Conservation (phyloP, 2,797 vertebrate genomes). For the Squalus acanthias region DNA sequence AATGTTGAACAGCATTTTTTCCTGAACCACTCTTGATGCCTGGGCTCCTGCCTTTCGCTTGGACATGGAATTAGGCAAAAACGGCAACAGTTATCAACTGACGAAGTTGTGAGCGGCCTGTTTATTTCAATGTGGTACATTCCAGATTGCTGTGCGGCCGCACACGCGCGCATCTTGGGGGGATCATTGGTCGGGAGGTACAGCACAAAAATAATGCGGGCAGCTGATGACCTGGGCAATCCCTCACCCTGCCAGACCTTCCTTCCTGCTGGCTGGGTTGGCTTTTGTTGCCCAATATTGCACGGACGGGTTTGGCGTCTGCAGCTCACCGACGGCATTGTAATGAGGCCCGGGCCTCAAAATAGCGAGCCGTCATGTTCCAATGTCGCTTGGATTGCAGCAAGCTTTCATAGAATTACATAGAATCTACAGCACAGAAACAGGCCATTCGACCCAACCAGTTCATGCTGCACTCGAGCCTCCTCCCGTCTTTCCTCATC, state of each 20-base stretch:
- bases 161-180: too few species aligned
- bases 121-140: too few species aligned
- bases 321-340: not conserved
- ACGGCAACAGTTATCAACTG: too few species aligned
- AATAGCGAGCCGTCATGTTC: not conserved
- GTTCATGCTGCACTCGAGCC: not conserved
- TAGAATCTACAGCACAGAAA: not conserved
- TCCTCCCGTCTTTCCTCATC: not conserved
- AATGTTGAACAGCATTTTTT: not conserved
- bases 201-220: not conserved
- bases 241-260: not conserved
- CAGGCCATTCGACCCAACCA: not conserved
- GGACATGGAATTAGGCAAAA: too few species aligned
- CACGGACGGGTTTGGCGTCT: not conserved
- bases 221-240: not conserved
- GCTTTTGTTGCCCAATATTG: not conserved
- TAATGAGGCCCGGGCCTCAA: not conserved
- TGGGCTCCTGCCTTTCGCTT: too few species aligned
- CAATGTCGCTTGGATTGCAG: not conserved
- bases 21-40: too few species aligned
- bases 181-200: not conserved
- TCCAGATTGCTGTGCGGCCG: too few species aligned
- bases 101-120: too few species aligned
- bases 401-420: not conserved
- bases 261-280: too few species aligned